Evolutionary conservation across 2,113 vertebrate species (phyloP), one percentile per base, ranked within the genome.

Genomic region (Nycticebus coucang): DNA sequence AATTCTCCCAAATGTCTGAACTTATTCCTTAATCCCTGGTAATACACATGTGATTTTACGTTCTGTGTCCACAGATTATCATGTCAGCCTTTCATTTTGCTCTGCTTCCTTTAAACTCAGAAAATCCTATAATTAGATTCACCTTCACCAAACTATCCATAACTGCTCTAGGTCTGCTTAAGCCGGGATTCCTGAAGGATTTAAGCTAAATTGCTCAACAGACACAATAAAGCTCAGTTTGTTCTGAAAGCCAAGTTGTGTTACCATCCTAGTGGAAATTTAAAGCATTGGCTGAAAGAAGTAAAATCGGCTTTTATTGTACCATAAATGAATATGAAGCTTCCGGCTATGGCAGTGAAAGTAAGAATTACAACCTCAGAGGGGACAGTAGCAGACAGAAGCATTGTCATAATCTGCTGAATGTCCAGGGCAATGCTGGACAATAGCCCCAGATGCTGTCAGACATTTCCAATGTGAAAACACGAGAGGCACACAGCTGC

Each of bases 51-150:
- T 2, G 30, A 28, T 24, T 35, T 57, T 11, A 3, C 4, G 26
- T 17, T 97, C 96, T 74, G 62, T 83, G 96, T 94, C 80, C 35
- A 5, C 1, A 28, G 35, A 45, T 9, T 2, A 60, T n/a, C 11
- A 0, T 12, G 24, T 14, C 75, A 15, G 53, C 69, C 91, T 68
- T 9, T 35, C 62, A 15, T 60, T 53, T 7, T 64, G 7, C 18
- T 17, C 28, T 22, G 30, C 69, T 45, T 77, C 50, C 85, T 55
- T 77, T 26, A 57, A 94, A 87, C 50, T 64, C 81, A 83, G 93
- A 87, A 97, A 97, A 98, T 96, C 95, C 97, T 68, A 45, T 92
- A 87, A 97, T 98, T 95, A 93, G 75, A 50, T 12, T 84, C 93
- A 83, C 55, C 90, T 97, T 13, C 17, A 7, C 64, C 4, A 35